These are phyloP conservation scores for Cichlasoma orientale DNA, from an alignment of 2,797 vertebrate species.

Conservation along the genomic window DNA sequence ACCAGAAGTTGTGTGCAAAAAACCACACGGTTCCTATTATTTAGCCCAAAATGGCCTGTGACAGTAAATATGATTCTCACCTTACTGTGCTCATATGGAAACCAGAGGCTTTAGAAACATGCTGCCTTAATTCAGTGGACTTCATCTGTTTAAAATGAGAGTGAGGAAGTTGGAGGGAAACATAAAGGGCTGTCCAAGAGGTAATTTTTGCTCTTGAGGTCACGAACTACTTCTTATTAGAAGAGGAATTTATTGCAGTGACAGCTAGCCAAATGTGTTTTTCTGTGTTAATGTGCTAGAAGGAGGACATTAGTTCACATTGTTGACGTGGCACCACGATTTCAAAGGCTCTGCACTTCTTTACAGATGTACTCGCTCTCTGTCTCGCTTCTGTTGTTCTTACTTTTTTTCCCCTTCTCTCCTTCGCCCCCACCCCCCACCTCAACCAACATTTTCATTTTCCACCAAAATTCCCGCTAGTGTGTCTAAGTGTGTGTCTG, in stretches of 20 bases:
- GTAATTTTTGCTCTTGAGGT: conserved; percentile 25
- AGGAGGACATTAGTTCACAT: conserved; percentile 1
- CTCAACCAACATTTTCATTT: conserved; percentile 29
- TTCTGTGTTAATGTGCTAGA: background rate
- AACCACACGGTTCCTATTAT: conserved; percentile 1
- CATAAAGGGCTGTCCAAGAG: conserved; percentile 39
- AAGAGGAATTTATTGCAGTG: conserved; percentile 28
- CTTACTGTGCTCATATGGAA: conserved; percentile 27
- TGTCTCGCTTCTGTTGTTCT: conserved; percentile 47
- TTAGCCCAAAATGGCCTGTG: conserved; percentile 37
- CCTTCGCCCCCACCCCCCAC: conserved; percentile 22
- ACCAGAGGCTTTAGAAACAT: conserved; percentile 26
- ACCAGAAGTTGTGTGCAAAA: background rate
- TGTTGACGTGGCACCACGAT: conserved; percentile 81
- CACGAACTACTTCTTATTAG: conserved; percentile 40
- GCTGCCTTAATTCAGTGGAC: conserved; percentile 21
- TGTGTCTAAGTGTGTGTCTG: conserved; percentile 2
- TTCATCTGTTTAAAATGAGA: conserved; percentile 45
- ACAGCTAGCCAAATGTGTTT: conserved; percentile 21
- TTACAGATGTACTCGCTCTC: conserved; percentile 72
- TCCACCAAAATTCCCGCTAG: conserved; percentile 45
- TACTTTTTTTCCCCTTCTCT: conserved; percentile 42
- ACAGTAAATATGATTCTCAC: conserved; percentile 23
- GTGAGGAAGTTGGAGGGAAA: conserved; percentile 35
- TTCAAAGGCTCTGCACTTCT: conserved; percentile 69